These are phyloP conservation scores for Vanessa atalanta DNA, from an alignment of 1,140 invertebrate species.

Conservation along the genomic window DNA sequence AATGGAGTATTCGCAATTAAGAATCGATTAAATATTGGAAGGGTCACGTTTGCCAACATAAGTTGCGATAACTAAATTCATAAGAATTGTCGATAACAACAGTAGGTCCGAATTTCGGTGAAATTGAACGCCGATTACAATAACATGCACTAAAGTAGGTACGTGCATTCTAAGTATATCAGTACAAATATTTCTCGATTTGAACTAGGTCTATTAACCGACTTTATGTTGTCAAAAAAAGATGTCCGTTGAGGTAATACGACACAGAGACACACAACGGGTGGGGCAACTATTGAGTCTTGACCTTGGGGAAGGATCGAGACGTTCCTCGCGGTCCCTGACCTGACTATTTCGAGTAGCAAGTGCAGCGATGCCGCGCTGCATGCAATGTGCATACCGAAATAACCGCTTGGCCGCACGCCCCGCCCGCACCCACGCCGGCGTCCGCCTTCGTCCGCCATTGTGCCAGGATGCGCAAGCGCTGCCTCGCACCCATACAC, in stretches of 20 bases:
- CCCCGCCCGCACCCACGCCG: constrained; percentile 56
- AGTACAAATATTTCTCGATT: constrained; percentile 17
- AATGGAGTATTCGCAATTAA: constrained; percentile 77
- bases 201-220: constrained; percentile 49
- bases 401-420: constrained; percentile 70
- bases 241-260: constrained; percentile 55
- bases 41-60: constrained; percentile 71
- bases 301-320: constrained; percentile 79
- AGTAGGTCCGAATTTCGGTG: neutral
- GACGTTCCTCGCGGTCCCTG: constrained; percentile 75
- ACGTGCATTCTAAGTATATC: neutral
- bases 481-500: constrained; percentile 50
- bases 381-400: constrained; percentile 80
- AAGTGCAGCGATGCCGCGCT: constrained; percentile 71
- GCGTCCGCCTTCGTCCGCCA: constrained; percentile 23
- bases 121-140: neutral
- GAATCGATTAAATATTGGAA: constrained; percentile 68
- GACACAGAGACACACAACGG: constrained; percentile 45
- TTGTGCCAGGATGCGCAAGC: constrained; percentile 43
- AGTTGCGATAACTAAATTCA: constrained; percentile 49
- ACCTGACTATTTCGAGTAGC: constrained; percentile 80
- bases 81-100: constrained; percentile 27
- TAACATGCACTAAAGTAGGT: neutral
- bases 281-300: constrained; percentile 54
- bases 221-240: constrained; percentile 44